Evolutionary conservation across 2,113 vertebrate species (phyloP), one percentile per base, ranked within the genome.

Genomic region (Hippocampus mohnikei): DNA sequence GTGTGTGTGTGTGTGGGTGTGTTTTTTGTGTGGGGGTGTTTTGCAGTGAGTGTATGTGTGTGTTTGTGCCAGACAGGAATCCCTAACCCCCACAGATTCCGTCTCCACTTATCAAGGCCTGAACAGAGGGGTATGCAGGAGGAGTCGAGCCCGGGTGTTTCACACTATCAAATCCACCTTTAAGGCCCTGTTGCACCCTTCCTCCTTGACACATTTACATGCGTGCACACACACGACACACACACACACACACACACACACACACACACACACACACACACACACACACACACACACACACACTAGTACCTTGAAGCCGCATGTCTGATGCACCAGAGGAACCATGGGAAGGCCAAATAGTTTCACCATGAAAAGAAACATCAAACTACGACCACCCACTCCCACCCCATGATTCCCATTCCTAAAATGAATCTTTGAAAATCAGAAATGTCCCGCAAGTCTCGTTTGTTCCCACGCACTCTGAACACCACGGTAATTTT

Each of bases 31-130:
- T 86, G 77, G 85, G 73, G 85, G 75, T 89, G 79, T 85, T 78
- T 89, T 79, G 84, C 76, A 86, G 84, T 83, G 89, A 37, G 33
- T 81, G 46, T 80, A 84, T 85, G 81, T 86, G 86, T 88, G 89
- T 74, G 82, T 88, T 84, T 75, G 82, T 88, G 87, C 88, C 90
- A 90, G 91, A 92, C 86, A 91, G 87, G 77, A 92, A 92, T 88
- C 88, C 88, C 82, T 91, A 89, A 92, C 92, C 91, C 89, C 93
- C 88, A 90, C 90, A 90, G 80, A 89, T 69, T 88, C 73, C 75
- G 90, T 88, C 91, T 88, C 88, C 90, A 88, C 89, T 92, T 92
- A 93, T 92, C 91, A 91, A 85, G 77, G 80, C 70, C 79, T 71
- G 72, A 82, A 81, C 74, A 85, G 75, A 85, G 79, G 85, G 82